These are phyloP conservation scores for Pollachius pollachius DNA, from an alignment of 2,113 vertebrate genomes.

Conservation along the genomic window DNA sequence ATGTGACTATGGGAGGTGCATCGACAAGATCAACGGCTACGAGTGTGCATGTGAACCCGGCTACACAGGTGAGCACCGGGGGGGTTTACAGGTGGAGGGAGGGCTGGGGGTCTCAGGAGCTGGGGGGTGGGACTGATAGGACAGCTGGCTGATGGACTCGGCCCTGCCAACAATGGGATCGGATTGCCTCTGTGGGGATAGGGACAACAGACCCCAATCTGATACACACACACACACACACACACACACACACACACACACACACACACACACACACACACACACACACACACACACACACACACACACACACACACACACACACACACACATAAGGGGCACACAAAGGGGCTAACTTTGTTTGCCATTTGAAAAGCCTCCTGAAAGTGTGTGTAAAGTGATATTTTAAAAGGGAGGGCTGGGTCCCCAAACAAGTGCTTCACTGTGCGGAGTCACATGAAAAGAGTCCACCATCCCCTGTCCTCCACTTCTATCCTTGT, in stretches of 20 bases:
- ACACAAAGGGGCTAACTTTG: conserved; percentile 54
- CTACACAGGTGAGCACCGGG: conserved; percentile 74
- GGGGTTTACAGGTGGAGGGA: conserved; percentile 53
- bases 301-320: conserved; percentile 15
- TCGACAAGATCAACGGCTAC: conserved; percentile 92
- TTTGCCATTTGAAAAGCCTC: conserved; percentile 57
- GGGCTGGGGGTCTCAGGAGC: conserved; percentile 40
- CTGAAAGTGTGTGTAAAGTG: conserved; percentile 54
- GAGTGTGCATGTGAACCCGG: conserved; percentile 90
- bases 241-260: conserved; percentile 17
- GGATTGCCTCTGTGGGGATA: conserved; percentile 53
- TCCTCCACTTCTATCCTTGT: conserved; percentile 16
- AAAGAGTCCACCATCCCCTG: background rate
- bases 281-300: conserved; percentile 29
- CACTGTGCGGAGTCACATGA: conserved; percentile 2
- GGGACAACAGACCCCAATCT: conserved; percentile 48
- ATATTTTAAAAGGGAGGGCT: conserved; percentile 54
- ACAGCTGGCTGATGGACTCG: conserved; percentile 69
- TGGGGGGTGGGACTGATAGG: conserved; percentile 50
- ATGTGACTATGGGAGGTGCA: conserved; percentile 87
- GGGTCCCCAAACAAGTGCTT: conserved; percentile 41
- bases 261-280: conserved; percentile 34
- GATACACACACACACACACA: conserved; percentile 42
- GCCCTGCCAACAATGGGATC: conserved; percentile 62
- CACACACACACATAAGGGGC: conserved; percentile 31